These are phyloP conservation scores for Lutraria lutraria DNA, from an alignment of 2,888 invertebrate genomes.

Conservation along the genomic window DNA sequence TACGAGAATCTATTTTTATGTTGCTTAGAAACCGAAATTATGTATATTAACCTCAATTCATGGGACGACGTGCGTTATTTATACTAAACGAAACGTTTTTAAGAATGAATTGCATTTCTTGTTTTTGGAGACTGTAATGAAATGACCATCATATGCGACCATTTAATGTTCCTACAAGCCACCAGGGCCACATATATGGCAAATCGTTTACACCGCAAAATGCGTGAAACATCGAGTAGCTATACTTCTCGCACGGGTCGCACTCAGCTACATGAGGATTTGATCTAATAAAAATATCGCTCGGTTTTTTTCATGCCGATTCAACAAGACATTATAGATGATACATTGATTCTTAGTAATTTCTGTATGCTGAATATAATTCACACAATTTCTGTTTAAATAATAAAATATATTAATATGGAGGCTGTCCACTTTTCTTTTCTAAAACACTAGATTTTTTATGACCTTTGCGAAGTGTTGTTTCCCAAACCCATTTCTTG, in stretches of 20 bases:
- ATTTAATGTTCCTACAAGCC: not conserved
- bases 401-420: too few species aligned
- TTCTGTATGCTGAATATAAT: too few species aligned
- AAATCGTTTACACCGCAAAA: not conserved
- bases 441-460: too few species aligned
- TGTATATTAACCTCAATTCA: constrained; percentile 16
- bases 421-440: too few species aligned
- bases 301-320: too few species aligned
- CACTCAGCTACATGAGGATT: not conserved
- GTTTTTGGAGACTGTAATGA: not conserved
- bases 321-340: too few species aligned
- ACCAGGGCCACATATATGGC: not conserved
- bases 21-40: constrained; percentile 40
- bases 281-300: too few species aligned
- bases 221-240: constrained; percentile 3
- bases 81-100: not conserved
- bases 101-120: not conserved
- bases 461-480: too few species aligned
- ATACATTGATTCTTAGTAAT: too few species aligned
- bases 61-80: constrained; percentile 7
- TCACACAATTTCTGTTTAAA: too few species aligned
- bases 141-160: not conserved
- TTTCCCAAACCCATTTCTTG: too few species aligned
- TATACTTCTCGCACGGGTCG: not conserved
- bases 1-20: constrained; percentile 38